Base-by-base conservation (phyloP, 2,113 vertebrate species). In the Peromyscus leucopus region DNA sequence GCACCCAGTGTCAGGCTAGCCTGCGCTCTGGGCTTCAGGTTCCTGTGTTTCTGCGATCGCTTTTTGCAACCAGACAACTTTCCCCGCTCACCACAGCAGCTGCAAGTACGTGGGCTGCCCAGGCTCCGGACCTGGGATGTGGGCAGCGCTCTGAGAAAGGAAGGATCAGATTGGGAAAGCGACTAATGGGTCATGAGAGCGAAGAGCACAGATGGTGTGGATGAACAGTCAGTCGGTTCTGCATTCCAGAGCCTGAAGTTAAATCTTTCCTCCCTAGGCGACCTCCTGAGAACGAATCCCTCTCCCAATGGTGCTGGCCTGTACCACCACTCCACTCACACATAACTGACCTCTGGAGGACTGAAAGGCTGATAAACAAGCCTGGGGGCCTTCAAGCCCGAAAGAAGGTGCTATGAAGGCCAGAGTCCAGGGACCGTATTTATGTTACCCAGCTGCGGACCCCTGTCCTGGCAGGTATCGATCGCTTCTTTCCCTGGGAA, bases 1-100 rank as follows among this genome's bases (percentile, higher is more conserved):
- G 13, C 33, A 2, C n/a, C 26, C 4, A 31, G 1, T 24, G 36
- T 8, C 5, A 21, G 19, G 67, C 46, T 5, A 55, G 12, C 33
- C 7, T 1, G 65, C 0, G 36, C 65, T 26, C 79, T 36, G 4
- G 33, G 9, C 71, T n/a, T 31, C 65, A 48, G 22, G 42, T 28
- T 87, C 26, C 28, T 79, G 39, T 76, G 72, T 93, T 97, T 97
- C 96, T 86, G 86, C 84, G 87, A 82, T 63, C 55, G 46, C 61
- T 89, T 83, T 33, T n/a, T 55, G 55, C 42, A 82, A 21, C 69
- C 63, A 16, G 16, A 65, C 55, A 6, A 72, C 22, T 86, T 55
- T 33, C n/a, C 8, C 72, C 4, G 13, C 24, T 5, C 9, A 26
- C 11, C 28, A 24, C 24, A 3, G 85, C 48, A 42, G 83, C 59